Conservation (phyloP, 2,797 vertebrate species). For the Falco berigora region DNA sequence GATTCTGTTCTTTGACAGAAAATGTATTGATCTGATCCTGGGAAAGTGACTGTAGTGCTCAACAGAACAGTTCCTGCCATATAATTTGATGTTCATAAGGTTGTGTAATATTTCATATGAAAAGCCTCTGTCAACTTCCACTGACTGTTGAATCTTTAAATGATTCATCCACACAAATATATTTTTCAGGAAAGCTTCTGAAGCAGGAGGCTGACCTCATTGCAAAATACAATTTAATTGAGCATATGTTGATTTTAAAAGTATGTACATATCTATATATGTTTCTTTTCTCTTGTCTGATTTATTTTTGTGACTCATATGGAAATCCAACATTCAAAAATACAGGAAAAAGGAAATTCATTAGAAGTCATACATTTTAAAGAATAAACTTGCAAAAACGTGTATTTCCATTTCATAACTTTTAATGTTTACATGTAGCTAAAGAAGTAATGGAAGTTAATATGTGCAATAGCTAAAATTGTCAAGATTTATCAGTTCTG, state of each 20-base stretch:
- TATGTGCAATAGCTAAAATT: not conserved
- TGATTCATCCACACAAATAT: constrained; percentile 45
- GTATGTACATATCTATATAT: not conserved
- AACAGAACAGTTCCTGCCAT: constrained; percentile 32
- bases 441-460: not conserved
- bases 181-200: constrained; percentile 36
- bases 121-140: constrained; percentile 54
- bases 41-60: constrained; percentile 18
- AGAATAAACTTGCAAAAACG: not conserved
- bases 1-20: constrained; percentile 38
- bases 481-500: not conserved
- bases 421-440: not conserved
- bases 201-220: constrained; percentile 11
- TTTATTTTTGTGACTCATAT: not conserved
- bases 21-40: constrained; percentile 56
- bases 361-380: not conserved
- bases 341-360: not conserved
- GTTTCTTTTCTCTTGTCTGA: not conserved
- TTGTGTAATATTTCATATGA: constrained; percentile 50
- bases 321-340: not conserved
- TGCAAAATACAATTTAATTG: constrained; percentile 42
- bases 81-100: constrained; percentile 52
- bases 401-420: not conserved
- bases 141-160: constrained; percentile 43
- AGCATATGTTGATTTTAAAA: constrained; percentile 32